Base-by-base conservation (phyloP, 1,140 invertebrate species). In the Pseudachorutes palmiensis region DNA sequence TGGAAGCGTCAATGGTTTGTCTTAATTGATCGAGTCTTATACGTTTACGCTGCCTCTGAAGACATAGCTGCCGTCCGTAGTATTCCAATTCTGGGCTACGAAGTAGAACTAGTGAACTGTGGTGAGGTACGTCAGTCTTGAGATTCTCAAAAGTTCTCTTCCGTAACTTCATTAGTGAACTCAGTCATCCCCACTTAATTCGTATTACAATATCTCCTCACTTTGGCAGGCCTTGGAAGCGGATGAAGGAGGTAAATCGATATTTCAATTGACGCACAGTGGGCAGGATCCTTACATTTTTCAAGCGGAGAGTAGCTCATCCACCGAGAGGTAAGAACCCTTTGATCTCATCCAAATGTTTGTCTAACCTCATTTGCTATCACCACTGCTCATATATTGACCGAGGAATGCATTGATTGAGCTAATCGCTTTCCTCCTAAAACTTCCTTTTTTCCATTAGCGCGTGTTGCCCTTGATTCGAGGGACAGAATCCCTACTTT, bases 1-100 rank as follows among this genome's bases (percentile, higher is more conserved):
- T 86, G 85, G 84, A 84, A 84, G 75, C 76, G 78, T 28, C 75
- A 76, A 31, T 86, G 85, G 85, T 85, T 85, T 77, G 83, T 86
- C 26, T 75, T 86, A 1, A 84, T 86, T 72, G 82, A 85, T 59
- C 79, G 83, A 74, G 83, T 85, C n/a, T 73, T 86, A n/a, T 86
- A 86, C 73, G 79, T 80, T 24, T 86, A 84, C 71, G 82, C 80
- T 75, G 84, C 84, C 31, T 82, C 81, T 61, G 82, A 85, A 79
- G 84, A 86, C 77, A 81, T 83, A 41, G 81, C 80, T 60, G 84
- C 84, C 33, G 72, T 80, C 22, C 76, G 80, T 61, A 82, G 79
- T 67, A 77, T 81, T 66, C 82, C 83, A 24, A 77, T 86, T 49
- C 76, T 85, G 28, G 83, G 84, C 9, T 86, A 82, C 74, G 70